Percentiles rank a stretch among this genome's conserved stretches.
Conservation (phyloP, 2,797 vertebrate species). For the Pseudomugil gertrudae region DNA sequence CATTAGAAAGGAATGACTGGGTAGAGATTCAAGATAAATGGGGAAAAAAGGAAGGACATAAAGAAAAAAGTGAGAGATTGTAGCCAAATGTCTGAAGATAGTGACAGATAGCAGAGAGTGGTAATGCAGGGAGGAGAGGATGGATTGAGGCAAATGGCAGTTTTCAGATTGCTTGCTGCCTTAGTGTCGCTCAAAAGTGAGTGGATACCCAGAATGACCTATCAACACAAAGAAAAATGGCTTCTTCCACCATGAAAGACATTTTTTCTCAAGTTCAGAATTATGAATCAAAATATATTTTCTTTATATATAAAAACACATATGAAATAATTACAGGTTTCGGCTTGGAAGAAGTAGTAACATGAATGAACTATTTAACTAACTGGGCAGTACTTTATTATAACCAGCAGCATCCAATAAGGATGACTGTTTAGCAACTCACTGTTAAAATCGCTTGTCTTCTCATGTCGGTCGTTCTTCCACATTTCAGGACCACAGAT, state of each 20-base stretch:
- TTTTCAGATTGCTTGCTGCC: conserved; percentile 21
- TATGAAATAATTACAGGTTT: conserved; percentile 19
- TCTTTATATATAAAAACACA: conserved; percentile 16
- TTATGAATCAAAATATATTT: conserved; percentile 39
- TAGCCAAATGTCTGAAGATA: conserved; percentile 34
- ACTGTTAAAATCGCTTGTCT: conserved; percentile 19
- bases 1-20: conserved; percentile 36
- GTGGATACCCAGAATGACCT: conserved; percentile 19
- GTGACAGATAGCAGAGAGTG: conserved; percentile 10
- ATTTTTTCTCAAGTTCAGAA: conserved; percentile 25
- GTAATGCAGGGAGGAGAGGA: conserved; percentile 13
- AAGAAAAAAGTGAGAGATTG: conserved; percentile 23
- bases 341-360: conserved; percentile 9
- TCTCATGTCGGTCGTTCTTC: not conserved
- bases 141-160: conserved; percentile 25
- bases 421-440: conserved; percentile 18
- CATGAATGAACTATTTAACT: conserved; percentile 23
- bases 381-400: conserved; percentile 19
- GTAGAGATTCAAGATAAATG: conserved; percentile 39
- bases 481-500: not conserved
- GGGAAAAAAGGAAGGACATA: not conserved
- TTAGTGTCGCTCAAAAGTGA: conserved; percentile 18
- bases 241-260: conserved; percentile 7
- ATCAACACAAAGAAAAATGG: not conserved
- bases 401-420: conserved; percentile 31